Evolutionary conservation across 2,113 vertebrate species (phyloP), one percentile per base, ranked within the genome.

Genomic region (Pygoscelis adeliae): DNA sequence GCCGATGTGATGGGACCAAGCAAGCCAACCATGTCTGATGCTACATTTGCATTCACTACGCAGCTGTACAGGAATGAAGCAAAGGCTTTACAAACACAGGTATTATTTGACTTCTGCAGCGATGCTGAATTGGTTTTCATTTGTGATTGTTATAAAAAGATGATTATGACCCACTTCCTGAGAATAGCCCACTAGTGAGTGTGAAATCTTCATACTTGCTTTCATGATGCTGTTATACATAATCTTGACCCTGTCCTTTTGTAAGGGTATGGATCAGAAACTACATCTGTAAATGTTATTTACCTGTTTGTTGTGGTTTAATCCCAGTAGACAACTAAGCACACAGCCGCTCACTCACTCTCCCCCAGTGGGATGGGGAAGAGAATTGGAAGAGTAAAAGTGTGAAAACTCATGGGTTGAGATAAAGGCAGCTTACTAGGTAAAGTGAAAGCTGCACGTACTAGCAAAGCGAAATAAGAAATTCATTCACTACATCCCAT

Each of bases 31-130:
- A 23, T 94, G 19, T 9, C 83, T 18, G 83, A 66, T 55, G 71
- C 72, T 80, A 59, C 59, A 1, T 77, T 89, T 27, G 55, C 71
- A 21, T 84, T 97, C 38, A 2, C n/a, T n/a, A 17, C 76, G 26
- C 97, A 85, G 20, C 83, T 42, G 0, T 44, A 58, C 72, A 74
- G 55, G 34, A 87, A 18, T 1, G 65, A 94, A 62, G 49, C 56
- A 59, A 72, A 56, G 30, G n/a, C 69, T 52, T 70, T 82, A 8
- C 97, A 88, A 25, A 86, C 93, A 5, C 98, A 98, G 98, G 98
- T 98, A 97, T 46, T 55, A 15, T 30, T 38, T 66, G 55, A 61
- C 10, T 22, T 77, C n/a, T 74, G 56, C 21, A 40, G 49, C 2
- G 1, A 20, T 52, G 42, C 69, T 42, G 62, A 72, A 23, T n/a